Percentiles rank a stretch among this genome's conserved stretches.
These are phyloP conservation scores for Heteromurus nitidus DNA, from an alignment of 2,888 invertebrate genomes.

Conservation along the genomic window DNA sequence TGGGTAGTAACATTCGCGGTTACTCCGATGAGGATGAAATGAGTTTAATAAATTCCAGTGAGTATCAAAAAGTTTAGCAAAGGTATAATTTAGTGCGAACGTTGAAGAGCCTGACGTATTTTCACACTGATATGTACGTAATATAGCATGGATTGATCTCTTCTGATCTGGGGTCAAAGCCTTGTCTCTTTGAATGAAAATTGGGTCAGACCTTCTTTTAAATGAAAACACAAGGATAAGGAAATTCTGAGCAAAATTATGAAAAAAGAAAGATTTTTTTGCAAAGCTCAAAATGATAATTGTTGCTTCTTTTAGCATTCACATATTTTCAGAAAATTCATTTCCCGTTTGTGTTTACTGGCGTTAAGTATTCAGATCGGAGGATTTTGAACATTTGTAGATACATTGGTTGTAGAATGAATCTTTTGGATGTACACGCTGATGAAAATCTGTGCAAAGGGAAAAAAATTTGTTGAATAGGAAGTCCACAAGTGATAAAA, in stretches of 20 bases:
- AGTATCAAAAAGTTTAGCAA: too few species aligned
- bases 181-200: conserved; percentile 26
- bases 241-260: neutral
- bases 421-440: too few species aligned
- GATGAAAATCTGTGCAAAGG: too few species aligned
- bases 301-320: neutral
- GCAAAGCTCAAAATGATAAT: neutral
- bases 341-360: neutral
- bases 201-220: conserved; percentile 29
- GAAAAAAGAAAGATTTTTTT: neutral
- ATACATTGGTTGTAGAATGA: too few species aligned
- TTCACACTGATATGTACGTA: conserved; percentile 30
- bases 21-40: too few species aligned
- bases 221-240: neutral
- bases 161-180: conserved; percentile 42
- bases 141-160: conserved; percentile 1
- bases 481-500: neutral
- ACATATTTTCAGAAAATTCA: neutral
- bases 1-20: too few species aligned
- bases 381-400: neutral
- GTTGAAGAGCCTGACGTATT: conserved; percentile 29
- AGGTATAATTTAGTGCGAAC: too few species aligned
- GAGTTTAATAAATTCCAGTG: too few species aligned
- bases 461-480: too few species aligned
- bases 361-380: neutral